Percentiles rank a stretch among this genome's conserved stretches.
phyloP scores from a whole-genome alignment of 2,113 vertebrate species.

The Strigops habroptila region DNA sequence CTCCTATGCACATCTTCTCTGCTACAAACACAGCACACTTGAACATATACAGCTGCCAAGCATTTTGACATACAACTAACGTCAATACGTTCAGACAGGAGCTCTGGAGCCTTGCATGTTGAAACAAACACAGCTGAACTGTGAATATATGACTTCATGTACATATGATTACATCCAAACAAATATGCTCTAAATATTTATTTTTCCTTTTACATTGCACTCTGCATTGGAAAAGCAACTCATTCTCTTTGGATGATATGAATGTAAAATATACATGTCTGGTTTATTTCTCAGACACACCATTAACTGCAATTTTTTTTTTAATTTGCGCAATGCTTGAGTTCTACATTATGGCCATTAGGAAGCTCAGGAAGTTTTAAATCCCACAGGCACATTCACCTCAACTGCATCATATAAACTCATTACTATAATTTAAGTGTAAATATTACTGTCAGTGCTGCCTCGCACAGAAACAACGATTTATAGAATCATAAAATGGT shows the following conservation, averaged over 20 bases:
- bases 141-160: neutral
- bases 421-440: neutral
- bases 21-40: neutral
- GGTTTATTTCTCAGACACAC: neutral
- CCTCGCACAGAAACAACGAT: neutral
- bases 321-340: neutral
- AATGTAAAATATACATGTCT: neutral
- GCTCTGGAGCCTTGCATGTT: neutral
- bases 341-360: neutral
- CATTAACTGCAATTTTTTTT: neutral
- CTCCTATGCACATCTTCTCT: neutral
- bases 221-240: neutral
- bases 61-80: neutral
- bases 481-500: neutral
- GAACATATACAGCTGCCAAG: neutral
- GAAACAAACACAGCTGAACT: conserved; percentile 23
- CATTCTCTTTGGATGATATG: neutral
- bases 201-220: neutral
- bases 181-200: conserved; percentile 3
- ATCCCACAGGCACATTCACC: neutral
- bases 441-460: neutral
- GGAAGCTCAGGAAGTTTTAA: neutral
- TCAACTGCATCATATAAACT: neutral
- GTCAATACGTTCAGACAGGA: neutral
- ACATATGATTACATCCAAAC: neutral